Evolutionary conservation across 2,888 invertebrate species (phyloP).

Genomic region (Tenthredo livida): DNA sequence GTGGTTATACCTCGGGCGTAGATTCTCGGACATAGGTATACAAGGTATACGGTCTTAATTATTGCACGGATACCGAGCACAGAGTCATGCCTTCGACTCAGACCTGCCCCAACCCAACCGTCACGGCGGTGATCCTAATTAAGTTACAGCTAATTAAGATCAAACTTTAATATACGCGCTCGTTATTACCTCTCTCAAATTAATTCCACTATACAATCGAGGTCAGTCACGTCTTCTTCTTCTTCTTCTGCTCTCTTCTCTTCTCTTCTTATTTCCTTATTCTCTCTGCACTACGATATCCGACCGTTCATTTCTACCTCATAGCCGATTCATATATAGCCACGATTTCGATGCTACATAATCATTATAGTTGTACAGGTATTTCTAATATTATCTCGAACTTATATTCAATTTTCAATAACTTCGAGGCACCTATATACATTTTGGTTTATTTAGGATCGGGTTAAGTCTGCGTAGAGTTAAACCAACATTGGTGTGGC

Average conservation of each 20-base stretch:
- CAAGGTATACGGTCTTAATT: slow-evolving; percentile 70
- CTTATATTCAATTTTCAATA: too few relatives aligned
- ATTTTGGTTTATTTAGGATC: neutral
- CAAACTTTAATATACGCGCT: slow-evolving; percentile 74
- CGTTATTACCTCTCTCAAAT: slow-evolving; percentile 66
- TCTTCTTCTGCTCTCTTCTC: slow-evolving; percentile 38
- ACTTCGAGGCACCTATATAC: neutral
- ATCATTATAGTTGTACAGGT: too few relatives aligned
- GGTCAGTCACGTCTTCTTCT: slow-evolving; percentile 54
- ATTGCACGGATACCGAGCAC: slow-evolving; percentile 64
- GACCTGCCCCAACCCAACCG: slow-evolving; percentile 73
- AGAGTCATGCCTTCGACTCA: slow-evolving; percentile 69
- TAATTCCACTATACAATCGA: slow-evolving; percentile 63
- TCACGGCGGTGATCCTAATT: slow-evolving; percentile 77
- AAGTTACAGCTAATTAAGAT: slow-evolving; percentile 77
- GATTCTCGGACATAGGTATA: neutral
- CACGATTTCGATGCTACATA: neutral
- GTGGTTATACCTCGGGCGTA: neutral
- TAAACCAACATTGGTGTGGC: neutral
- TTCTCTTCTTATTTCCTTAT: slow-evolving; percentile 40
- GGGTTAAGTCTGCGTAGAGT: neutral
- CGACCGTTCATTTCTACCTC: slow-evolving; percentile 18
- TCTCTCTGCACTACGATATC: slow-evolving; percentile 25
- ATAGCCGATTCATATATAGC: neutral
- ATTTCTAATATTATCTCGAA: too few relatives aligned